Base-by-base conservation (phyloP, 2,113 vertebrate genomes). In the Neofelis nebulosa region DNA sequence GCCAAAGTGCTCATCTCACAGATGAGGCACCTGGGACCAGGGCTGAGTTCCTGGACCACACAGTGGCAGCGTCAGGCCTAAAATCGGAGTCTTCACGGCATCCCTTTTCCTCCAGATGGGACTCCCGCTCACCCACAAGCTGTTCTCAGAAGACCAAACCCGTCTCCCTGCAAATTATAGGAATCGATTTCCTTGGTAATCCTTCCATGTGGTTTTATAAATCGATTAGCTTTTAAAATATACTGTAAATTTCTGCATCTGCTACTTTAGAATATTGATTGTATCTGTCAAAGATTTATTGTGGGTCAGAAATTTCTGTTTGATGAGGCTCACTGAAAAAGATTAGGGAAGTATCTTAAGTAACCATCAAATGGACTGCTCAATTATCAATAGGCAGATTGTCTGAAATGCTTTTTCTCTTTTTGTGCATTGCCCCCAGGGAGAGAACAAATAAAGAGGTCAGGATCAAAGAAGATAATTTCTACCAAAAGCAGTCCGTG, bases 211-310 rank as follows among this genome's bases (percentile, higher is more conserved):
- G 50, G 50, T 94, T 94, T 94, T 86, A 86, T 90, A 86, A 81
- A 61, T 86, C 91, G 91, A 81, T 93, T 86, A 76, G 38, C 19
- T 90, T 90, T 79, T n/a, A 74, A 55, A 95, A 57, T 80, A 36
- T 33, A 61, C 79, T 71, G 18, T 76, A 91, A 79, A 65, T 83
- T 71, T 29, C 33, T 65, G 52, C 65, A 81, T 95, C 71, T 81
- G 57, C 19, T 86, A 89, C 66, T 76, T 86, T 57, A 38, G 50
- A 86, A 86, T 71, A 96, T 50, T 8, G 1, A 71, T 89, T 1
- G 0, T 57, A 91, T 80, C 81, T 90, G 21, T 73, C 45, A 91
- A 91, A 86, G 92, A 65, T 73, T 91, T 80, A 65, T 89, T 85
- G 23, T 33, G 29, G 27, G n/a, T 69, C 89, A 92, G 66, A 87